These are phyloP conservation scores for Graptemys geographica DNA, from an alignment of 2,797 vertebrate species.

Conservation along the genomic window DNA sequence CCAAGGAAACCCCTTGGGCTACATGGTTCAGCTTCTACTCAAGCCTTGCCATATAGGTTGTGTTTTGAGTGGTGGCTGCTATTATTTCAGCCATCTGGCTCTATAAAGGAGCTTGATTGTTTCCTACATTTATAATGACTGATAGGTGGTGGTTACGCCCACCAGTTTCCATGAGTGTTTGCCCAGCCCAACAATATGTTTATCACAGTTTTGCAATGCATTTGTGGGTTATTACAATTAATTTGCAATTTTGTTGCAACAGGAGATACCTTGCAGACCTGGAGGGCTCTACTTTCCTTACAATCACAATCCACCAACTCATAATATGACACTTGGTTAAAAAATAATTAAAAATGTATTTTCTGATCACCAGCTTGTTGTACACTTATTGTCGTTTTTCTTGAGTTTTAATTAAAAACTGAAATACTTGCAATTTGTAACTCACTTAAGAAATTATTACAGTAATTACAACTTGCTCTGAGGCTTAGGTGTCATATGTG, in stretches of 20 bases:
- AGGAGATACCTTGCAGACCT: background rate
- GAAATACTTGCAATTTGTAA: constrained; percentile 16
- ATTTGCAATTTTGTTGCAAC: background rate
- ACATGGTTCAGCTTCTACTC: accelerated
- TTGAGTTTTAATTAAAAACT: constrained; percentile 41
- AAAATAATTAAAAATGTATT: background rate
- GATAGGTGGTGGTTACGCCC: accelerated
- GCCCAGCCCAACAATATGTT: accelerated
- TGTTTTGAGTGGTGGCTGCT: accelerated
- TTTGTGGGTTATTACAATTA: accelerated
- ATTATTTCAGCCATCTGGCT: accelerated
- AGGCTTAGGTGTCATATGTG: constrained; percentile 28
- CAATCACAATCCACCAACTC: background rate
- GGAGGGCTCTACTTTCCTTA: background rate
- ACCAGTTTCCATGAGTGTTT: accelerated
- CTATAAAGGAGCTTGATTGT: accelerated
- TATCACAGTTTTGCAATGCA: accelerated
- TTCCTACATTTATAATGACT: accelerated
- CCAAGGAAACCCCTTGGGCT: accelerated
- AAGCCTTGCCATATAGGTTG: accelerated
- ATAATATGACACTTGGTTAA: accelerated
- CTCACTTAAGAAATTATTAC: constrained; percentile 12
- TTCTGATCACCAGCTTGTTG: background rate
- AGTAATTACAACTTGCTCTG: constrained; percentile 52
- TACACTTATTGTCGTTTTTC: background rate